Conservation (phyloP, 2,888 invertebrate species). For the Callyntrura guangdongensis region DNA sequence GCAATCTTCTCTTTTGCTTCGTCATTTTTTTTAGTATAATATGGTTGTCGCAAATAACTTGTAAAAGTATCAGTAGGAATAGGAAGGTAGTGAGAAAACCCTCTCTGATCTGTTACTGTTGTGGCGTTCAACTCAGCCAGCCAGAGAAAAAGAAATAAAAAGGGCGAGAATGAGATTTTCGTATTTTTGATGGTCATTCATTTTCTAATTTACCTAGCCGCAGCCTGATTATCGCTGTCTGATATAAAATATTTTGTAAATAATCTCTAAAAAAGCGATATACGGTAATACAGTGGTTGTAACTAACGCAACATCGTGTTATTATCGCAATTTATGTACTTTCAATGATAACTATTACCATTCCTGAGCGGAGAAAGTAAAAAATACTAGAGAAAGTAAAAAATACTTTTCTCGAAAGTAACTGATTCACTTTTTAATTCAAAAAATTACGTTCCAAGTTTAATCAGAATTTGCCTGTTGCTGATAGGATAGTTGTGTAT, state of each 20-base stretch:
- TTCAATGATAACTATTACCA: too few species aligned
- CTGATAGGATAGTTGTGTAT: too few species aligned
- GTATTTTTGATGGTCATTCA: conserved; percentile 42
- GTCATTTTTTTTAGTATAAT: not conserved
- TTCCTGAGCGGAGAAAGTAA: not conserved
- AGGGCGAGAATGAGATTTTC: not conserved
- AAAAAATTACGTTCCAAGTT: too few species aligned
- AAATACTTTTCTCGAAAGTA: too few species aligned
- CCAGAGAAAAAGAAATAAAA: conserved; percentile 33
- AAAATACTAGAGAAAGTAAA: too few species aligned
- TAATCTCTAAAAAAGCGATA: too few species aligned
- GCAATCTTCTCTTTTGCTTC: not conserved
- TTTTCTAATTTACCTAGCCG: not conserved
- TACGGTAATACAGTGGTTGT: too few species aligned
- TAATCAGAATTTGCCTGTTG: not conserved
- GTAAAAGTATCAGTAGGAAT: not conserved
- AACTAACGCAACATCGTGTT: too few species aligned
- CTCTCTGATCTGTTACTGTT: too few species aligned
- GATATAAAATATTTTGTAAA: too few species aligned
- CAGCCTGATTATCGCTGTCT: not conserved
- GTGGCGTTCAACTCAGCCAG: not conserved
- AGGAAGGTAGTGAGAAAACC: not conserved
- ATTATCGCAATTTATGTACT: too few species aligned
- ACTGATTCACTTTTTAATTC: not conserved
- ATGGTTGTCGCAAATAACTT: not conserved